phyloP scores from a whole-genome alignment of 2,113 vertebrate species.

The Xiphorhynchus elegans region DNA sequence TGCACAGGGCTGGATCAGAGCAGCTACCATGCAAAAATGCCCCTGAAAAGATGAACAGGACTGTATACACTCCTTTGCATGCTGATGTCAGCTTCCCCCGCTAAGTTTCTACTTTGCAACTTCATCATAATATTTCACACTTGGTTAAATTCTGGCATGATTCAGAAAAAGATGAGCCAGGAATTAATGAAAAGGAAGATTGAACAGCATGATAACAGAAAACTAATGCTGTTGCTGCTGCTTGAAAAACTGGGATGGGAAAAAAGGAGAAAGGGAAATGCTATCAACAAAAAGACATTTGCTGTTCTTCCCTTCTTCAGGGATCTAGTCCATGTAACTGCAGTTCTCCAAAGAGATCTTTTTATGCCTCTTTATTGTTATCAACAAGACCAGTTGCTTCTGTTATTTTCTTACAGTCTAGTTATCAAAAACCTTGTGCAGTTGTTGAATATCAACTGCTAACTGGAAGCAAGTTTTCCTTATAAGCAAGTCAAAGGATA shows the following conservation, averaged over 20 bases:
- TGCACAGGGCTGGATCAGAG: accelerated
- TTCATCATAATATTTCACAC: neutral
- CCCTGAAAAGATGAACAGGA: neutral
- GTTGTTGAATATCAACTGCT: neutral
- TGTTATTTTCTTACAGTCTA: neutral
- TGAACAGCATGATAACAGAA: neutral
- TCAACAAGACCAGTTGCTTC: neutral
- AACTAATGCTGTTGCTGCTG: neutral
- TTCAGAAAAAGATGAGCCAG: neutral
- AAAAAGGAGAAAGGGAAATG: neutral
- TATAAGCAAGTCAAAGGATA: neutral
- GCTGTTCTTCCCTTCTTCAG: neutral
- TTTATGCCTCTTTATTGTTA: neutral
- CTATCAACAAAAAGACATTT: neutral
- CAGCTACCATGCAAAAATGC: neutral
- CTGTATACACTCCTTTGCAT: neutral
- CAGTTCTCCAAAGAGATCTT: neutral
- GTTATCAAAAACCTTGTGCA: neutral
- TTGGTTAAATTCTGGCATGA: neutral
- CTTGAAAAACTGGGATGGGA: neutral
- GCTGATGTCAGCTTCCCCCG: neutral
- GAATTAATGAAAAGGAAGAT: constrained; percentile 5
- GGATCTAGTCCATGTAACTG: neutral
- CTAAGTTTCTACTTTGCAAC: neutral
- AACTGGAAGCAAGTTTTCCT: neutral